Conservation (phyloP, 2,797 vertebrate genomes). For the Enteromius argenteus region DNA sequence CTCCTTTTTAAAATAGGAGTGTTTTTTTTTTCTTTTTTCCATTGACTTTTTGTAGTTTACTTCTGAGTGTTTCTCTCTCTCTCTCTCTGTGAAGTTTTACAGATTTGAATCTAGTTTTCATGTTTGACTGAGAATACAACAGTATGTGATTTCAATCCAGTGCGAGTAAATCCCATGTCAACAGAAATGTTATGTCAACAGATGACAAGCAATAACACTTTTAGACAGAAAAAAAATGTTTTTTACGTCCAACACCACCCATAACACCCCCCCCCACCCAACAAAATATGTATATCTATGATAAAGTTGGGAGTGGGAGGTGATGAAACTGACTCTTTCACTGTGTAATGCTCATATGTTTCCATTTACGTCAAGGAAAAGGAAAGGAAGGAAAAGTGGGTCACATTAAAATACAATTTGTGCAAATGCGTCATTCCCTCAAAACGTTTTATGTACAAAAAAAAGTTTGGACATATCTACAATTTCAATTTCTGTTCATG, state of each 20-base stretch:
- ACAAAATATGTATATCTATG: not conserved
- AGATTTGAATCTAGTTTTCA: not conserved
- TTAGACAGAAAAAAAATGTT: not conserved
- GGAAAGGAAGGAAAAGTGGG: constrained; percentile 34
- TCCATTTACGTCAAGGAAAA: constrained; percentile 8
- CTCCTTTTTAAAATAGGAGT: not conserved
- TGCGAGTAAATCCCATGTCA: not conserved
- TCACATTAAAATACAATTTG: constrained; percentile 43
- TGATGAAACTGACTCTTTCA: constrained; percentile 41
- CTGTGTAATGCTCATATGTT: constrained; percentile 33
- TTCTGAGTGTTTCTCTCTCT: not conserved
- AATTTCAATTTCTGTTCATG: not conserved
- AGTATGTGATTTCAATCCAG: not conserved
- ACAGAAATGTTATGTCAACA: not conserved
- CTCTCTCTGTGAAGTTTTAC: not conserved
- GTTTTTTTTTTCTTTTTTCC: not conserved
- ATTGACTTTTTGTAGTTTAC: not conserved
- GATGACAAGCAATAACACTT: not conserved
- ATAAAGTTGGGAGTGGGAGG: not conserved
- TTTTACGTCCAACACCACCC: no score
- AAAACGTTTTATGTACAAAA: not conserved
- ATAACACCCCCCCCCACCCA: no score
- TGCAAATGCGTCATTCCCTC: constrained; percentile 26
- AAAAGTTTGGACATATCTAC: constrained; percentile 2
- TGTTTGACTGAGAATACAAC: not conserved